Evolutionary conservation across 2,797 vertebrate genomes (phyloP).

Genomic region (Saguinus oedipus): DNA sequence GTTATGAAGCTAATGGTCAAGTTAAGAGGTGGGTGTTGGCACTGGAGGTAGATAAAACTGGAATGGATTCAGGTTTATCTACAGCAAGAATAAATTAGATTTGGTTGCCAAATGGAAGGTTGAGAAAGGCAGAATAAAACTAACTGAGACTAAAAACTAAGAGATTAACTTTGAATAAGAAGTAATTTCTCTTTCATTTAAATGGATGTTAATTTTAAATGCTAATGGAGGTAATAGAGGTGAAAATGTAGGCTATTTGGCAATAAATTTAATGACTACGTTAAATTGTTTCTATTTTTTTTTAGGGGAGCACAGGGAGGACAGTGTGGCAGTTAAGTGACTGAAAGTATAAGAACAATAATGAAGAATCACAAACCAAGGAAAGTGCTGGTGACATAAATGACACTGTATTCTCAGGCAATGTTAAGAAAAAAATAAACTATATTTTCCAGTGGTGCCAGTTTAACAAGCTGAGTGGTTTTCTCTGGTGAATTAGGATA

Average conservation of each 20-base stretch:
- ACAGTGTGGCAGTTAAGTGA: background rate
- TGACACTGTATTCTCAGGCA: background rate
- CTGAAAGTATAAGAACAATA: background rate
- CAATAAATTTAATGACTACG: background rate
- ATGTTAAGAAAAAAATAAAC: background rate
- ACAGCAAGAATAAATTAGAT: background rate
- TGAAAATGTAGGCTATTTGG: background rate
- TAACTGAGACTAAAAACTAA: background rate
- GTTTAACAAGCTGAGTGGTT: background rate
- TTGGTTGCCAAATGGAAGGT: background rate
- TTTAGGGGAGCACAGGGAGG: background rate
- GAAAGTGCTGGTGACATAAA: background rate
- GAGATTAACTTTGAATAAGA: background rate
- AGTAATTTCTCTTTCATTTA: background rate
- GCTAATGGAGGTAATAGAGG: background rate
- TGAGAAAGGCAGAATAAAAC: background rate
- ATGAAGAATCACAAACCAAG: background rate
- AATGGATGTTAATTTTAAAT: background rate
- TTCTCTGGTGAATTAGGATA: background rate
- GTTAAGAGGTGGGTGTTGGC: background rate
- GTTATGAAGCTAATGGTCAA: background rate
- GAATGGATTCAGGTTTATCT: background rate
- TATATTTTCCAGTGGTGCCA: background rate
- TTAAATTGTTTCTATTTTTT: background rate
- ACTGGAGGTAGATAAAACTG: background rate